Evolutionary conservation across 2,113 vertebrate species (phyloP), one percentile per base, ranked within the genome.

Genomic region (Rattus rattus): DNA sequence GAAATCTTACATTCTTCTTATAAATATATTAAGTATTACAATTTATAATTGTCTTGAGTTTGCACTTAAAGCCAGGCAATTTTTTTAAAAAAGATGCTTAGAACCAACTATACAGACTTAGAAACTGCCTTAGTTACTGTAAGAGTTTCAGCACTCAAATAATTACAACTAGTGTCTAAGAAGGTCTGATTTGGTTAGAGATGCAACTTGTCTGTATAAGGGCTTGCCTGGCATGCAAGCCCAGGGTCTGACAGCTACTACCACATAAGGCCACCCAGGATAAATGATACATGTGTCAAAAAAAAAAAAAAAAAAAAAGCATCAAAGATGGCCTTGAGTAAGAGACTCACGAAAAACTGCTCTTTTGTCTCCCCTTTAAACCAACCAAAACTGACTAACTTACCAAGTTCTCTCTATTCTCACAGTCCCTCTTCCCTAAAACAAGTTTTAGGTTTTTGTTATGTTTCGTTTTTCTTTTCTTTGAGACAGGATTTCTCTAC

Each of bases 11-110:
- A 56, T 90, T 94, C 96, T 73, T 93, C 90, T 91, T 79, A 12
- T 67, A 94, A 76, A 96, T 84, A 93, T 83, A 69, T 95, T 88
- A 88, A 92, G 86, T 87, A 95, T 92, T 94, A 92, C 90, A 77
- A 89, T 83, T 85, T 47, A 5, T 91, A 94, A 95, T 33, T 95
- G 61, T 91, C 47, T 43, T 49, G 10, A 81, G 28, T 80, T 59
- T 95, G 26, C 47, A 80, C 84, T 86, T 90, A 95, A 94, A 54
- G 43, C 54, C 72, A 85, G 90, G 70, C 22, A 84, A 91, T 10
- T 87, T 22, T 72, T 28, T 39, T 69, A 81, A 88, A 79, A 56
- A 83, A 20, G 63, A 88, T 70, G 56, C 54, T 85, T 88, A 91
- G 56, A 94, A 79, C 39, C 65, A 87, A 93, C 47, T 36, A 88